Conservation (phyloP, 2,888 invertebrate species). For the Hartigia nigra region DNA sequence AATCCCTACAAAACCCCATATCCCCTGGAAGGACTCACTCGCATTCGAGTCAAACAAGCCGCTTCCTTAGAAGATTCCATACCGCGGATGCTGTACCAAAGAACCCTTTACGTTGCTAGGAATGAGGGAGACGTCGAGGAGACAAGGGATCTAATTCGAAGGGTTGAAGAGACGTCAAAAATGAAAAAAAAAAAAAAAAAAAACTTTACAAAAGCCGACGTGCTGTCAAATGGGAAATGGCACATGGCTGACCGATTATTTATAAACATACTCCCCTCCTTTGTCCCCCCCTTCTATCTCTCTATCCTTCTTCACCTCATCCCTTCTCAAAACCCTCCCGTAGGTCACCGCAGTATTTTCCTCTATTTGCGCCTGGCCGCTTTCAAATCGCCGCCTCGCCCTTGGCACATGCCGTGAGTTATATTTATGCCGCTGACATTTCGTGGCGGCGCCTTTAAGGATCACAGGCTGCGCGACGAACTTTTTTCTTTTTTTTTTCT, state of each 20-base stretch:
- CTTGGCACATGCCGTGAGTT: neutral
- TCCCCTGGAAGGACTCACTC: neutral
- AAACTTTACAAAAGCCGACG: neutral
- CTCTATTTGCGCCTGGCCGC: neutral
- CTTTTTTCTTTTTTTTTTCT: no score
- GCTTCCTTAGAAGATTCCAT: neutral
- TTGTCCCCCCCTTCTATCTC: neutral
- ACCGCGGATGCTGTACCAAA: neutral
- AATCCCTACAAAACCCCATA: neutral
- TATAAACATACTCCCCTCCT: neutral
- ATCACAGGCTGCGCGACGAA: neutral
- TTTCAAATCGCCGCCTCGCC: neutral
- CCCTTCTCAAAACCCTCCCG: neutral
- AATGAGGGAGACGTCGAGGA: neutral
- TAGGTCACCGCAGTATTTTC: neutral
- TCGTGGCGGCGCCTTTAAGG: constrained; percentile 1
- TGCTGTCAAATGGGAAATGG: neutral
- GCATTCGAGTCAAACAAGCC: neutral
- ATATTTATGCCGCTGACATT: neutral
- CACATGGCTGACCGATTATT: constrained; percentile 5
- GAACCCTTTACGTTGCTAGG: neutral
- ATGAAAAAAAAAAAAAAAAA: no score
- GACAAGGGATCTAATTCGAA: neutral
- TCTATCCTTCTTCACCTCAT: neutral
- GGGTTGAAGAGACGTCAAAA: neutral